Base-by-base conservation (phyloP, 2,797 vertebrate species). In the Vipera ursinii region DNA sequence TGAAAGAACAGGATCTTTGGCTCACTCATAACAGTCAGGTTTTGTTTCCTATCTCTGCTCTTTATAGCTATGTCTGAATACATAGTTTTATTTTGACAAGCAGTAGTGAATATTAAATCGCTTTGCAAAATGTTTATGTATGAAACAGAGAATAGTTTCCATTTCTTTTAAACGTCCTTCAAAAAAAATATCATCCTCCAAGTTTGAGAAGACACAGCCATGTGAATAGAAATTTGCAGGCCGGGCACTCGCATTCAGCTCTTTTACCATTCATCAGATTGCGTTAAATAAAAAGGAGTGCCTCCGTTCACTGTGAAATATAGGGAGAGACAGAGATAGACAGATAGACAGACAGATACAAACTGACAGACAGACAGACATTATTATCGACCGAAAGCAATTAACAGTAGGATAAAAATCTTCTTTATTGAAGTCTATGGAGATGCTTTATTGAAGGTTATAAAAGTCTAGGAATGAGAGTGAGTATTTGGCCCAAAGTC, bases 111-210 rank as follows among this genome's bases (percentile, higher is more conserved):
- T 69, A 73, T 93, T 96, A 96, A 96, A 96, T 96, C 92, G 95
- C 92, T 96, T 95, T 96, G 92, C 96, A 95, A 96, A 96, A 95
- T 96, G 96, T 96, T 97, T 96, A 95, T 96, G 93, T 91, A 90
- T 89, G 92, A 93, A 95, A 92, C 92, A 93, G 56, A 94, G 38
- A 96, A 96, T 96, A 96, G 93, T 95, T 96, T 96, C 95, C 96
- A 96, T 65, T 92, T 94, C 91, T 92, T 93, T 93, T 44, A 95
- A 95, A n/a, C 26, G 89, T 78, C 89, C 94, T 94, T 94, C 91
- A 22, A 90, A 96, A 95, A 94, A 82, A 88, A 92, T 56, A 95
- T 92, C 93, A 89, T 90, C 87, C 87, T 88, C 91, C 94, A 55
- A 48, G 53, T 86, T 86, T 87, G 86, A 89, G 93, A 91, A 94